A percentile compares a stretch with the other conserved stretches of the same genome.
These are phyloP conservation scores for Karalla daura DNA, from an alignment of 2,797 vertebrate species.

Conservation along the genomic window DNA sequence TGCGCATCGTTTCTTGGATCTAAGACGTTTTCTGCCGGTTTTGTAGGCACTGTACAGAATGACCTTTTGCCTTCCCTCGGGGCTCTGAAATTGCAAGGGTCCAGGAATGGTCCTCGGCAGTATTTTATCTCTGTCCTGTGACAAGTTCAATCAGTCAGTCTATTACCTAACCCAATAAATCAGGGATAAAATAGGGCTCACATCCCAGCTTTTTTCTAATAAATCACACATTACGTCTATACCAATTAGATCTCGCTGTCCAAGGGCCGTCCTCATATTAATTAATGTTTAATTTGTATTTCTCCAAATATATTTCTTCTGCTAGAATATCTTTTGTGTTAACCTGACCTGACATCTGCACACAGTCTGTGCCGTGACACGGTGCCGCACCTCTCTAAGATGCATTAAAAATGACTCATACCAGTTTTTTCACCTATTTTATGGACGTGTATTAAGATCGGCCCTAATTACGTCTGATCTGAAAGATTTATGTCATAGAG, in stretches of 20 bases:
- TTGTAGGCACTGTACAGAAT: constrained; percentile 57
- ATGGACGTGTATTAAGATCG: constrained; percentile 57
- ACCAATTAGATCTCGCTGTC: constrained; percentile 68
- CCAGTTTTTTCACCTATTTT: constrained; percentile 60
- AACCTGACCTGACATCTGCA: constrained; percentile 52
- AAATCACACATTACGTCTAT: constrained; percentile 75
- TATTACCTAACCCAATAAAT: constrained; percentile 83
- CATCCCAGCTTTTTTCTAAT: constrained; percentile 53
- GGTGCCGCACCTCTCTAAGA: constrained; percentile 34
- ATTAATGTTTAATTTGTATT: constrained; percentile 66
- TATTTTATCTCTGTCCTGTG: constrained; percentile 78
- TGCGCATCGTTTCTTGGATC: constrained; percentile 32
- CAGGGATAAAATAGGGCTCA: constrained; percentile 66
- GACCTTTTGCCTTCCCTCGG: constrained; percentile 75
- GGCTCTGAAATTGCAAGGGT: constrained; percentile 76
- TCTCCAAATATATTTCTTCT: constrained; percentile 60
- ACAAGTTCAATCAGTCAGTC: constrained; percentile 84
- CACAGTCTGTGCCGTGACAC: constrained; percentile 22
- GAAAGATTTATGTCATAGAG: constrained; percentile 62
- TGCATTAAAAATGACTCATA: constrained; percentile 68
- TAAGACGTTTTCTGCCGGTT: constrained; percentile 42
- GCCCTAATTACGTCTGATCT: constrained; percentile 60
- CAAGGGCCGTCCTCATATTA: constrained; percentile 60
- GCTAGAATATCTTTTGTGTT: constrained; percentile 37
- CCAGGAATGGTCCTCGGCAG: constrained; percentile 74